Conservation (phyloP, 2,797 vertebrate genomes). For the Crocodylus rhombifer region DNA sequence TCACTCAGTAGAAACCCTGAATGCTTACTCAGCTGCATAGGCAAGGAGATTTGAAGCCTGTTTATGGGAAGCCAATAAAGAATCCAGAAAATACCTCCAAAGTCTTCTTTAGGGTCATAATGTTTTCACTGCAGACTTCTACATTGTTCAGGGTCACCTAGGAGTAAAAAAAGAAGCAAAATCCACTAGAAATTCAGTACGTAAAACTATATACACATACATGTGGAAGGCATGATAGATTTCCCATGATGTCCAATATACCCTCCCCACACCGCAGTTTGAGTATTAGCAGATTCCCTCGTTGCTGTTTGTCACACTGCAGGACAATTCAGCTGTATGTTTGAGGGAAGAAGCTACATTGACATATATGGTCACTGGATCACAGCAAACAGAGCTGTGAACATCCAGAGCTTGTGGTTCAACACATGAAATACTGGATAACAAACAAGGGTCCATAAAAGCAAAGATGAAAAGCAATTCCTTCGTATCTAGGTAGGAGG, state of each 20-base stretch:
- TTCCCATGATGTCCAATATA: neutral
- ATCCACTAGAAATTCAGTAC: neutral
- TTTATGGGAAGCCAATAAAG: neutral
- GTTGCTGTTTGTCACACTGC: neutral
- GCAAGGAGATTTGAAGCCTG: neutral
- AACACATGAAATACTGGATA: neutral
- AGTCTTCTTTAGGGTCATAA: constrained; percentile 96
- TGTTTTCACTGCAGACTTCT: constrained; percentile 97
- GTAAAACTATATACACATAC: neutral
- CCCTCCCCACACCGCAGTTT: neutral
- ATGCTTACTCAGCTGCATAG: rapidly evolving
- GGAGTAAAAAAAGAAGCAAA: neutral
- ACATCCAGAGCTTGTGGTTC: too few relatives aligned
- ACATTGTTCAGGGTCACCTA: constrained; percentile 97
- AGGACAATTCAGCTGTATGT: neutral
- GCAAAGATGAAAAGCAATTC: neutral
- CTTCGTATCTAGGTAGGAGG: rapidly evolving
- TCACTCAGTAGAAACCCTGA: neutral
- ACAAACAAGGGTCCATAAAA: neutral
- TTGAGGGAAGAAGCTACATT: neutral
- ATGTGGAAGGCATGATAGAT: neutral
- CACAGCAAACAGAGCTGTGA: neutral
- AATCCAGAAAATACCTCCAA: constrained; percentile 87
- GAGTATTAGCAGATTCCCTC: rapidly evolving
- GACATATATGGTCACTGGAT: neutral